Evolutionary conservation across 1,140 invertebrate genomes (phyloP), one percentile per base, ranked within the genome.

Genomic region (Chironomus tepperi): DNA sequence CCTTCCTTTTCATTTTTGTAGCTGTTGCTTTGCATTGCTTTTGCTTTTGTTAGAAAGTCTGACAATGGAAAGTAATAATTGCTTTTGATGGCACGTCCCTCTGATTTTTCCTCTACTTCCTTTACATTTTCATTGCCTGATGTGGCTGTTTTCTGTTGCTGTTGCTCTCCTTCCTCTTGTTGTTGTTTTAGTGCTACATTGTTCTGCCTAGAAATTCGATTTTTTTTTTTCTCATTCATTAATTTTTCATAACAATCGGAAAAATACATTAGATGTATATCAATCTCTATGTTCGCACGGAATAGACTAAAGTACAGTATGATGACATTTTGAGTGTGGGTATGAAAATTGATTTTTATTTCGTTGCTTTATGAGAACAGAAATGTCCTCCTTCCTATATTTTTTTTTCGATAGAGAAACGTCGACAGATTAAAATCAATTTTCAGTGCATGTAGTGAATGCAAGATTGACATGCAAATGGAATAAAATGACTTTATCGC

Each of bases 11-110:
- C n/a, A 16, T 70, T 70, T 8, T 19, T 70, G 65, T 70, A 70
- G 19, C 10, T 70, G 65, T 70, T 70, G 16, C 65, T 70, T 70
- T 70, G 65, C 19, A 18, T 9, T 70, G 65, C 15, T 16, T 70
- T 70, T 70, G 65, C 15, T 16, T 70, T 70, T 21, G 65, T 70
- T 21, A 70, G 19, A 10, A 19, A 70, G 9, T 70, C 9, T 70
- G 65, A 21, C 65, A 70, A 70, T 70, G 65, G 65, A 70, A 70
- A 70, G 19, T 70, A 70, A 70, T 70, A 19, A 70, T 21, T 70
- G 65, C 65, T 70, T 70, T 70, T 18, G 19, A 70, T 70, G 65
- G 65, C 65, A 70, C 65, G 65, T 70, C 65, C 65, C 19, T 18
- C 19, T 70, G n/a, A 16, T 19, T 18, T n/a, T 57, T 57, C 47